phyloP scores from a whole-genome alignment of 2,797 vertebrate genomes.

The Cetoscarus ocellatus region DNA sequence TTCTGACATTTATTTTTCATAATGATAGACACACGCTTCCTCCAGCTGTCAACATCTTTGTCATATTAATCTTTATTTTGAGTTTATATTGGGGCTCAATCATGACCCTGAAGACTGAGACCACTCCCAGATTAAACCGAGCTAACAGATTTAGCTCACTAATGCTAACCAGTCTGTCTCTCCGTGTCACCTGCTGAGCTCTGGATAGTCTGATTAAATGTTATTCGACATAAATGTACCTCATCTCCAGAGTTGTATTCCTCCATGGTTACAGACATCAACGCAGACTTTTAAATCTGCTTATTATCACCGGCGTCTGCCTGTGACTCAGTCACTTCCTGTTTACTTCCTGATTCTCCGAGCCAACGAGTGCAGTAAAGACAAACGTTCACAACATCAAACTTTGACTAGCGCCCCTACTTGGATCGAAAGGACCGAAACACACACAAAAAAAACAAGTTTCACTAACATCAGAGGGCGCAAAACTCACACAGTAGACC shows the following conservation, averaged over 20 bases:
- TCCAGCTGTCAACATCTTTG: no score
- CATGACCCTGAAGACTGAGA: background rate
- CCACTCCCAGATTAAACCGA: slow-evolving; percentile 50
- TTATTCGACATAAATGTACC: slow-evolving; percentile 53
- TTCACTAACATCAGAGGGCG: slow-evolving; percentile 1
- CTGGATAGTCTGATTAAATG: accelerated
- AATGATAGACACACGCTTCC: no score
- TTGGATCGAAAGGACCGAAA: slow-evolving; percentile 28
- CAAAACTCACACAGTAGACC: background rate
- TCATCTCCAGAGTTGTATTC: slow-evolving; percentile 85
- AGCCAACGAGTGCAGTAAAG: slow-evolving; percentile 29
- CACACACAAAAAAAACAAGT: background rate
- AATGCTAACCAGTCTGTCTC: background rate
- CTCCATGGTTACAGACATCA: slow-evolving; percentile 73
- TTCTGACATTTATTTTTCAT: no score
- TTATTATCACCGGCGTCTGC: slow-evolving; percentile 8
- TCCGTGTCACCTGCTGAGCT: accelerated
- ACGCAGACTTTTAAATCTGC: accelerated
- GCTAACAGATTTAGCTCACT: background rate
- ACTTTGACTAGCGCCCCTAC: background rate
- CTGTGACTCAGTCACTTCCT: slow-evolving; percentile 23
- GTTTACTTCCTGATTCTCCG: slow-evolving; percentile 8
- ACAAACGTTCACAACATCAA: accelerated
- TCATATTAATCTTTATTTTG: no score
- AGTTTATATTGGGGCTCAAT: background rate